phyloP scores from a whole-genome alignment of 2,113 vertebrate species.

The Edolisoma coerulescens region DNA sequence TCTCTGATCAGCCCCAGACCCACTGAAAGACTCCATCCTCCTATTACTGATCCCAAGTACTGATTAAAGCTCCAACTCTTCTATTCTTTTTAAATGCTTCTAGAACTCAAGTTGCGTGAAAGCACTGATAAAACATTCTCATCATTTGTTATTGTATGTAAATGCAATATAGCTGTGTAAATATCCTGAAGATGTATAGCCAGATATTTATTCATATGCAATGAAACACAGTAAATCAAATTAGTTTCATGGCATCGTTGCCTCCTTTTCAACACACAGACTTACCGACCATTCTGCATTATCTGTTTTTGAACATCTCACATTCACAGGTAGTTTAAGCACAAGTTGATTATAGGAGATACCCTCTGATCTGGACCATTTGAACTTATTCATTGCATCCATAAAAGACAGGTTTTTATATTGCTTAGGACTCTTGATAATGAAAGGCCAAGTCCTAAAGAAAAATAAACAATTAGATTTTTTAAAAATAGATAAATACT shows the following conservation, averaged over 20 bases:
- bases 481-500: not conserved
- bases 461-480: not conserved
- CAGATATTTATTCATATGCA: not conserved
- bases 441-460: conserved; percentile 84
- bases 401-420: conserved; percentile 87
- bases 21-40: not conserved
- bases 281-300: conserved; percentile 86
- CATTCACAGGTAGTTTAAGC: conserved; percentile 78
- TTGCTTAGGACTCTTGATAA: conserved; percentile 87
- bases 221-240: not conserved
- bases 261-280: not conserved
- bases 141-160: not conserved
- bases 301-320: conserved; percentile 84
- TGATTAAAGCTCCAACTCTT: not conserved
- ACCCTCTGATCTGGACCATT: conserved; percentile 82
- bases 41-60: not conserved
- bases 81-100: not conserved
- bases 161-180: not conserved
- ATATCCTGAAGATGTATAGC: not conserved
- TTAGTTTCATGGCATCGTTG: not conserved
- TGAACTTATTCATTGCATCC: conserved; percentile 88
- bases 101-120: not conserved
- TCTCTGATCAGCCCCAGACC: not conserved
- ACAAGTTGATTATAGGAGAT: conserved; percentile 82
- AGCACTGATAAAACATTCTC: not conserved